Base-by-base conservation (phyloP, 2,888 invertebrate species). In the Ecliptopera silaceata region DNA sequence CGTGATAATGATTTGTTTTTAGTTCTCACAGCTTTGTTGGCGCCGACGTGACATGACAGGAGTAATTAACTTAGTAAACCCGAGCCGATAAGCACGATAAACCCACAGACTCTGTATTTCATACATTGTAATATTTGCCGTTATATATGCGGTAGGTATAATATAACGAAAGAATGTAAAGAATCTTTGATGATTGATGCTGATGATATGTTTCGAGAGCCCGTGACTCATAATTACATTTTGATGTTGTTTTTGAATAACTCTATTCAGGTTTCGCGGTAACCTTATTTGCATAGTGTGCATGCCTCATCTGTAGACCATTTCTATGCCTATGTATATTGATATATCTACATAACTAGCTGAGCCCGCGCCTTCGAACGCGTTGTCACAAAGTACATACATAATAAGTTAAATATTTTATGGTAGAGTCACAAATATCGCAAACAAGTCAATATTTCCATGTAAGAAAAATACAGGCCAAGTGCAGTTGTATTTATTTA, bases 1-100 rank as follows among this genome's bases (percentile, higher is more conserved):
- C 82, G 65, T 59, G 75, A 75, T 82, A 81, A 80, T 74, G 75
- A 72, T 77, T 78, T 80, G 79, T 80, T 82, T 81, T 81, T 79
- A 76, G 75, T 79, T 74, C 72, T 57, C 69, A 69, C 64, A 67
- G 72, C 76, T 77, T 79, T 79, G 77, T 69, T 66, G 53, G 63
- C 59, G 63, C 72, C 75, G 74, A 65, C 71, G 18, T 48, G n/a
- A 22, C 36, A 47, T 29, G 31, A 20, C 41, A 66, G 63, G 61
- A 57, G 63, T 71, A 67, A 74, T 75, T 77, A 46, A 64, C 64
- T 70, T 71, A 66, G 61, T 70, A 70, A 66, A 56, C 65, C 67
- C 64, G 48, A 20, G 43, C 34, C 59, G 69, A 70, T 75, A 75
- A 71, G 49, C 47, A 41, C 11, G 15, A 42, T 36, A 38, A 50